These are phyloP conservation scores for Dysmachus trigonus DNA, from an alignment of 2,888 invertebrate species.

Conservation along the genomic window DNA sequence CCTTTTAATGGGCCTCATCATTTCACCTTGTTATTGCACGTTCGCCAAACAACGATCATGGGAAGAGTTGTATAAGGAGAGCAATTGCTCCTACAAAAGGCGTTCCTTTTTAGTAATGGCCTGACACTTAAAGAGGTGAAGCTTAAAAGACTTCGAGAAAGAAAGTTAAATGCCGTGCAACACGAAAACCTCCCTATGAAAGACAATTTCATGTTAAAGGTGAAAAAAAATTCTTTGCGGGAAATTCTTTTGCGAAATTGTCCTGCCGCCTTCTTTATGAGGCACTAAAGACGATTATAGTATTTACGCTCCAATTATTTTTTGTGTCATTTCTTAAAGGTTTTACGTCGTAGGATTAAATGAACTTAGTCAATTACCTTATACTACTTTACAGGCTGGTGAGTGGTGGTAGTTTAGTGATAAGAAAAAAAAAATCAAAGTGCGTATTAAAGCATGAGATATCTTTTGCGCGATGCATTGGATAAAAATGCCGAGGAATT, in stretches of 20 bases:
- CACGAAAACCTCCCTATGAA: not conserved
- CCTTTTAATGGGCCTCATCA: not conserved
- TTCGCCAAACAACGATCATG: not conserved
- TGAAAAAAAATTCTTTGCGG: not conserved
- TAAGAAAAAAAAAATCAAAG: too few relatives aligned
- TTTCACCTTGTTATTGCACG: not conserved
- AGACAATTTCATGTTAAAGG: not conserved
- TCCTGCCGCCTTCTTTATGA: not conserved
- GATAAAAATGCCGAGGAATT: too few relatives aligned
- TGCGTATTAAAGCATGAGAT: too few relatives aligned
- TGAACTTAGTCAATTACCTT: not conserved
- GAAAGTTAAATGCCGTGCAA: conserved; percentile 26
- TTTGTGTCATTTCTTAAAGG: not conserved
- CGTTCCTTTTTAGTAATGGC: not conserved
- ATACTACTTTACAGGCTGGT: not conserved
- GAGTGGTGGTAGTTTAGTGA: not conserved
- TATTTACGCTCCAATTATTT: not conserved
- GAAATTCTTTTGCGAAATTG: not conserved
- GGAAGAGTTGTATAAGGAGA: not conserved
- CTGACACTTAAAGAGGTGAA: conserved; percentile 23
- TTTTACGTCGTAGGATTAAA: not conserved
- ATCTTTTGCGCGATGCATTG: too few relatives aligned
- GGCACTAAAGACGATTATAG: not conserved
- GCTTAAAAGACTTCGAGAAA: not conserved
- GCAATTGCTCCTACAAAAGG: not conserved